Evolutionary conservation across 1,140 invertebrate genomes (phyloP).

Genomic region (Tetragonula clypearis): DNA sequence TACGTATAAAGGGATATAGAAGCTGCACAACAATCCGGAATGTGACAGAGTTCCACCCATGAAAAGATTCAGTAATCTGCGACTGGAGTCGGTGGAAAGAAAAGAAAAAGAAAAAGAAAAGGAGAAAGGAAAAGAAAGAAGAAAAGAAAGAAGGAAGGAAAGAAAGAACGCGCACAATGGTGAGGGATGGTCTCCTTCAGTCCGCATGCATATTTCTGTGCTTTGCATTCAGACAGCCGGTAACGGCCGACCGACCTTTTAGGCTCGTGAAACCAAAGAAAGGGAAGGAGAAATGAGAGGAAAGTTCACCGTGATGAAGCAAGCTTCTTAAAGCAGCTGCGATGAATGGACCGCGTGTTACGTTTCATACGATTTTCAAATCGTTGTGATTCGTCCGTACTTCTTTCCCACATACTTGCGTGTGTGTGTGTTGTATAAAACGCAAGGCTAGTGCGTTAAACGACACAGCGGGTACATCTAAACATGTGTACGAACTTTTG

Average conservation of each 20-base stretch:
- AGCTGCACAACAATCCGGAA: slow-evolving; percentile 2
- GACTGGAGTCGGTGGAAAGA: not conserved
- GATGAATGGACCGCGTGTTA: slow-evolving; percentile 28
- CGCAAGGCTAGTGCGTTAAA: not conserved
- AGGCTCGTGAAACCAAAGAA: slow-evolving; percentile 23
- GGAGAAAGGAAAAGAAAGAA: not conserved
- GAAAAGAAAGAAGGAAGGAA: not conserved
- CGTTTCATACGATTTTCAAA: slow-evolving; percentile 20
- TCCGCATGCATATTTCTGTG: slow-evolving; percentile 46
- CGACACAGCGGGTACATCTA: not conserved
- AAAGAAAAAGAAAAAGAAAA: not conserved
- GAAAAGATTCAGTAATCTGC: slow-evolving; percentile 44
- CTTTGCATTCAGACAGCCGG: slow-evolving; percentile 41
- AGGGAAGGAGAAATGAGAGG: slow-evolving; percentile 30
- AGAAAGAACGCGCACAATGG: slow-evolving; percentile 21
- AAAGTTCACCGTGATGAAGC: slow-evolving; percentile 35
- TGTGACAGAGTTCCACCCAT: not conserved
- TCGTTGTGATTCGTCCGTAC: not conserved
- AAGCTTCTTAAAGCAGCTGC: slow-evolving; percentile 31
- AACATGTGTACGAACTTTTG: not conserved
- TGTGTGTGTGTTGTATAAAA: not conserved
- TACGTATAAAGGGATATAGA: not conserved
- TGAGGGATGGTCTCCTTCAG: slow-evolving; percentile 37
- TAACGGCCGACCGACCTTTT: slow-evolving; percentile 43
- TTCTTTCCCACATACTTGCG: not conserved